These are phyloP conservation scores for Pluvianellus socialis DNA, from an alignment of 2,113 vertebrate genomes.

Conservation along the genomic window DNA sequence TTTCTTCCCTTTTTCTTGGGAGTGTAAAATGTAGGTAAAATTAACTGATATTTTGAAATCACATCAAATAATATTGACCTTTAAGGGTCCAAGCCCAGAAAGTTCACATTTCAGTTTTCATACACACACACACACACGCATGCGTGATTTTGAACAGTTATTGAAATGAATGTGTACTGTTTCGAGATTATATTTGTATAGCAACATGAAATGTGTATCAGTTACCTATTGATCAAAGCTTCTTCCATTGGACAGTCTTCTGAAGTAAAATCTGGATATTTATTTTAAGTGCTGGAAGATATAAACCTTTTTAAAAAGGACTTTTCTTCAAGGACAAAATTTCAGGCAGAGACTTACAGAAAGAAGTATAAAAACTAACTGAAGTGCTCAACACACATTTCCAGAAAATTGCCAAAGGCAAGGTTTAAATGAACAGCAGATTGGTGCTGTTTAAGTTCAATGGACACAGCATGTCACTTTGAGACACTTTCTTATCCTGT, in stretches of 20 bases:
- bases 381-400: not conserved
- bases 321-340: not conserved
- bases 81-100: not conserved
- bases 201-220: not conserved
- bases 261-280: not conserved
- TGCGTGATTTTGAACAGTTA: not conserved
- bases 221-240: not conserved
- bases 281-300: not conserved
- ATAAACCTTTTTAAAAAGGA: not conserved
- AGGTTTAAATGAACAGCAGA: conserved; percentile 41
- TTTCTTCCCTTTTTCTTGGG: not conserved
- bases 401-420: conserved; percentile 33
- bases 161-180: not conserved
- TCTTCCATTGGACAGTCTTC: not conserved
- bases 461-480: conserved; percentile 24
- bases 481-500: conserved; percentile 25
- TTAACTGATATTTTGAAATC: not conserved
- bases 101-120: not conserved
- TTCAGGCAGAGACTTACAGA: not conserved
- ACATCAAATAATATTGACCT: not conserved
- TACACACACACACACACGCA: no score
- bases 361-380: not conserved
- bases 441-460: conserved; percentile 36
- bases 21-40: not conserved
- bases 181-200: not conserved